phyloP scores from a whole-genome alignment of 2,888 invertebrate species.

The Tridacna gigas region DNA sequence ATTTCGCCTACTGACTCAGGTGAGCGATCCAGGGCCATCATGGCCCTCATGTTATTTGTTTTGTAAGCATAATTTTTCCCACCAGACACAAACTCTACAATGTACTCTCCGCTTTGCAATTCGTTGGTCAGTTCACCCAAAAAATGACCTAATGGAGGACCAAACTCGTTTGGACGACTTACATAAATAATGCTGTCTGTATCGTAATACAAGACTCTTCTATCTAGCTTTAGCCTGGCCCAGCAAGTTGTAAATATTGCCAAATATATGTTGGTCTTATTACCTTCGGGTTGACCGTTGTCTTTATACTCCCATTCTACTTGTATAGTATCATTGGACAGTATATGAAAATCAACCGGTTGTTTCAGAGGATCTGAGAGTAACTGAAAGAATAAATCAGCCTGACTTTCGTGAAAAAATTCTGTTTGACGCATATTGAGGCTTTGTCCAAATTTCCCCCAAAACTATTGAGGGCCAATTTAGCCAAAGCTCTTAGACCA shows the following conservation, averaged over 20 bases:
- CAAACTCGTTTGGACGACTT: slow-evolving; percentile 28
- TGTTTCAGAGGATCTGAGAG: slow-evolving; percentile 32
- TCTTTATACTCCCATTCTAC: slow-evolving; percentile 30
- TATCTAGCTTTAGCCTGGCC: slow-evolving; percentile 35
- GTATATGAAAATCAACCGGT: too few relatives aligned
- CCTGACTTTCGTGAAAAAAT: slow-evolving; percentile 33
- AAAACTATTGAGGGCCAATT: slow-evolving; percentile 58
- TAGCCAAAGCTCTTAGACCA: slow-evolving; percentile 56
- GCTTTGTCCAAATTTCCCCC: slow-evolving; percentile 64
- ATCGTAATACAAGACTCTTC: slow-evolving; percentile 32
- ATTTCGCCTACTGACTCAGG: slow-evolving; percentile 53
- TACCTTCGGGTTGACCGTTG: slow-evolving; percentile 32
- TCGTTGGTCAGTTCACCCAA: slow-evolving; percentile 36
- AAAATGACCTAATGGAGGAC: slow-evolving; percentile 34
- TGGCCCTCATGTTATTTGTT: slow-evolving; percentile 32
- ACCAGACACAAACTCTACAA: slow-evolving; percentile 42
- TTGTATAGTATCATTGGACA: slow-evolving; percentile 31
- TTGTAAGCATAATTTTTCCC: slow-evolving; percentile 41
- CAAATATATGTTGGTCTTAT: slow-evolving; percentile 38
- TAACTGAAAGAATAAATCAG: slow-evolving; percentile 33
- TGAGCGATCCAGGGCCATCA: slow-evolving; percentile 72
- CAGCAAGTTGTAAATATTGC: slow-evolving; percentile 42
- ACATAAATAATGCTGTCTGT: slow-evolving; percentile 41
- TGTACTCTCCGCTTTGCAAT: slow-evolving; percentile 17
- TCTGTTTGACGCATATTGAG: slow-evolving; percentile 29